Evolutionary conservation across 2,113 vertebrate genomes (phyloP).

Genomic region (Heterocephalus glaber): DNA sequence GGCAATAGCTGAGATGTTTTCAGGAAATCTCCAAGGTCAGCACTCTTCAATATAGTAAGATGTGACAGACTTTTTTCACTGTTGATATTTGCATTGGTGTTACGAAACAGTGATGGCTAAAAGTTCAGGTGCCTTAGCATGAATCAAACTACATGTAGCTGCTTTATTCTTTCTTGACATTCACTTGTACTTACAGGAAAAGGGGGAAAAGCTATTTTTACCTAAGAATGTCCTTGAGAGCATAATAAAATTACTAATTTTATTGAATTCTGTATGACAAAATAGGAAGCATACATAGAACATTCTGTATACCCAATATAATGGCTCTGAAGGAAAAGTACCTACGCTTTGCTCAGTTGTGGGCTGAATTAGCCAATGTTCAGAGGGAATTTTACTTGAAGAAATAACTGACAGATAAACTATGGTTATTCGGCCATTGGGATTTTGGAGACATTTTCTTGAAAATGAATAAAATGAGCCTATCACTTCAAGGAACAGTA

Average conservation of each 20-base stretch:
- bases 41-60: neutral
- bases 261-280: neutral
- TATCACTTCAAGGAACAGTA: slow-evolving; percentile 2
- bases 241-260: neutral
- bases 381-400: slow-evolving; percentile 16
- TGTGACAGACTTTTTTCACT: neutral
- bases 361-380: neutral
- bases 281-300: neutral
- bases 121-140: neutral
- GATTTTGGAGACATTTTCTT: neutral
- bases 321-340: neutral
- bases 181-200: neutral
- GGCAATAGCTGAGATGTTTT: neutral
- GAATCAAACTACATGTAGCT: neutral
- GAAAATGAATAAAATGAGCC: neutral
- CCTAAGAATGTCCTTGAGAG: neutral
- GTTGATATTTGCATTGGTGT: neutral
- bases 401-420: neutral
- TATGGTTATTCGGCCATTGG: neutral
- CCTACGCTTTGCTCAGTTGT: neutral
- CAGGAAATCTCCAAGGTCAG: neutral
- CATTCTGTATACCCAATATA: neutral
- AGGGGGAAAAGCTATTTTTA: neutral
- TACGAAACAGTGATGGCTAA: neutral
- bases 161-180: neutral